Conservation (phyloP, 2,888 invertebrate species). For the Drosophila demipolita region DNA sequence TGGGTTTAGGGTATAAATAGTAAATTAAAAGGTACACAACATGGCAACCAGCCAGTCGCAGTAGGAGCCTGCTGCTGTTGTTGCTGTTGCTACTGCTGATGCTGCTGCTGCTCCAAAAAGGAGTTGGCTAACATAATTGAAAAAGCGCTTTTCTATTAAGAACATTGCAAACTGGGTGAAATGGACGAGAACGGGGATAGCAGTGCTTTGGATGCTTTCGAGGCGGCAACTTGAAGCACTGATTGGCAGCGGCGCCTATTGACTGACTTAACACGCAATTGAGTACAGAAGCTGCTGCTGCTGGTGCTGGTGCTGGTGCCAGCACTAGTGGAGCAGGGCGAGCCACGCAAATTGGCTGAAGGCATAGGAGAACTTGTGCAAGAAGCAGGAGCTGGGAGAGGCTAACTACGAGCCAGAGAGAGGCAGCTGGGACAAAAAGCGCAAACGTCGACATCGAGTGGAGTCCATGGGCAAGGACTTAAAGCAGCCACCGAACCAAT, state of each 20-base stretch:
- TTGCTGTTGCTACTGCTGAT: conserved; percentile 1
- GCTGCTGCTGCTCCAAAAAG: conserved; percentile 61
- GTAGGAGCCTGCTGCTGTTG: conserved; percentile 35
- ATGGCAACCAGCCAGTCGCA: conserved; percentile 56
- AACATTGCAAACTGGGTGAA: conserved; percentile 59
- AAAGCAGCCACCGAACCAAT: conserved; percentile 72
- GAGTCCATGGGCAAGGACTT: conserved; percentile 47
- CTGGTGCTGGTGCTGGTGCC: conserved; percentile 7
- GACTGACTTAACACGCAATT: conserved; percentile 81
- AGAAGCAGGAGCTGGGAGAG: background rate
- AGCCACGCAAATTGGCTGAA: conserved; percentile 68
- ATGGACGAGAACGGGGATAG: background rate
- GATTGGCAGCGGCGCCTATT: conserved; percentile 80
- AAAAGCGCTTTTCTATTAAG: conserved; percentile 81
- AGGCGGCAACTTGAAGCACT: conserved; percentile 68
- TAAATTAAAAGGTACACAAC: conserved; percentile 81
- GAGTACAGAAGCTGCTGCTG: conserved; percentile 57
- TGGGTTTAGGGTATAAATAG: conserved; percentile 51
- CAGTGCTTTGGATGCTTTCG: conserved; percentile 14
- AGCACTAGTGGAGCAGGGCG: conserved; percentile 23
- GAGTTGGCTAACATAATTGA: conserved; percentile 79
- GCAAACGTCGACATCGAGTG: conserved; percentile 56
- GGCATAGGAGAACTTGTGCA: conserved; percentile 25
- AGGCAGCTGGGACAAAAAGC: conserved; percentile 56
- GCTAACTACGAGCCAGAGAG: background rate